These are phyloP conservation scores for Epistrophe eligans DNA, from an alignment of 2,888 invertebrate species.

Conservation along the genomic window DNA sequence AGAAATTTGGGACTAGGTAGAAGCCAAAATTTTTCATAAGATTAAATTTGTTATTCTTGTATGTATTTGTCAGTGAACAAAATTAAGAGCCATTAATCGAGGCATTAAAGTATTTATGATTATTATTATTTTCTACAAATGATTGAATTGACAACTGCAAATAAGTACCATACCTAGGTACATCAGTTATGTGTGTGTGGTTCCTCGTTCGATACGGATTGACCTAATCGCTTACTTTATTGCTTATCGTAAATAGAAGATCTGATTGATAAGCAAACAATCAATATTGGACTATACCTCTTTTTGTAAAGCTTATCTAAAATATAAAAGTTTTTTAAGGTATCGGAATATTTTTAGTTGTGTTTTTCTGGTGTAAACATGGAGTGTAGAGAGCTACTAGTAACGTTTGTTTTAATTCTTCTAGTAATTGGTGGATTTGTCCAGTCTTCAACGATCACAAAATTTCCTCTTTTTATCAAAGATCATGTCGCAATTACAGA, in stretches of 20 bases:
- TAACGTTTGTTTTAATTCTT: not conserved
- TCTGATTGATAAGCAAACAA: slow-evolving; percentile 2
- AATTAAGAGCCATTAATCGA: too few relatives aligned
- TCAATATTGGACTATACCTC: not conserved
- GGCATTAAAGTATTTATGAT: too few relatives aligned
- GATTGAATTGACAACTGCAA: not conserved
- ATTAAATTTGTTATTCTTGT: too few relatives aligned
- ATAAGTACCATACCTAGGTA: too few relatives aligned
- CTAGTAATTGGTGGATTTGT: not conserved
- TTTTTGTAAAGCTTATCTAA: not conserved
- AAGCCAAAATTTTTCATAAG: too few relatives aligned
- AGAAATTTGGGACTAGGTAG: too few relatives aligned
- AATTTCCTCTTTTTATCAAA: not conserved
- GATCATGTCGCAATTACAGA: not conserved
- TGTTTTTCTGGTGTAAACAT: not conserved
- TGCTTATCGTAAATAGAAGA: not conserved
- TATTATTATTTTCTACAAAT: not conserved
- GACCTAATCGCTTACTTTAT: not conserved
- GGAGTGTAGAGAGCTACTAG: not conserved
- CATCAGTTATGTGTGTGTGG: not conserved
- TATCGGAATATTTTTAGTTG: not conserved
- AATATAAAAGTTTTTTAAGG: not conserved
- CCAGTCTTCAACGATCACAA: not conserved
- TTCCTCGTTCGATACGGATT: not conserved
- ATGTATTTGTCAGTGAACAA: too few relatives aligned